Base-by-base conservation (phyloP, 2,113 vertebrate genomes). In the Corythaeola cristata region DNA sequence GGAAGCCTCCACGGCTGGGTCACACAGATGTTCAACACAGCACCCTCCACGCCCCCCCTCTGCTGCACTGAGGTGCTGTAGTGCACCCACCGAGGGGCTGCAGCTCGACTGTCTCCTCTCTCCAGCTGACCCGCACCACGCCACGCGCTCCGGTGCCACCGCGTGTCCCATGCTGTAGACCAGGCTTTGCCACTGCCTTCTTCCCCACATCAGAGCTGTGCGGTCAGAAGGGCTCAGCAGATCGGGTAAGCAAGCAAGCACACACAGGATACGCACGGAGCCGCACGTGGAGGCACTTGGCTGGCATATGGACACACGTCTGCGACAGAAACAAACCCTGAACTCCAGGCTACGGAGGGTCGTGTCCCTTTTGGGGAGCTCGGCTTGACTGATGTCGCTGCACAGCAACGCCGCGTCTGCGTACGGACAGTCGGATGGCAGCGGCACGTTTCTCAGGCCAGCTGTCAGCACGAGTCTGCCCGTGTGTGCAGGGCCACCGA, bases 131-230 rank as follows among this genome's bases (percentile, higher is more conserved):
- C 28, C 3, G 8, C 28, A 2, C 16, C 16, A 18, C 9, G 0
- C 44, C 1, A 7, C 55, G 3, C 24, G 1, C 15, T 6, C 33
- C 1, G 0, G 11, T 2, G 30, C 2, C 30, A 6, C 4, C n/a
- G 3, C 4, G 1, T 3, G 16, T 3, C 32, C 52, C 50, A 2
- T 2, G 11, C 60, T 2, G 3, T 1, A 7, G 22, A 9, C 2
- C 49, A 11, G 24, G 44, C 37, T 37, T 33, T 3, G 2, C 28
- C 55, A 1, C 3, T 5, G 37, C 63, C 23, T 3, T 6, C 0
- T 3, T 12, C 23, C n/a, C 62, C 14, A 5, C 24, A 0, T 2
- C 0, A 4, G 60, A 28, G 28, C 47, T 20, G 33, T 2, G 41
- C 10, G 6, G 17, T 22, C 35, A 11, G 62, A 50, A 23, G 72